phyloP scores from a whole-genome alignment of 2,888 invertebrate species.

The Acleris literana region DNA sequence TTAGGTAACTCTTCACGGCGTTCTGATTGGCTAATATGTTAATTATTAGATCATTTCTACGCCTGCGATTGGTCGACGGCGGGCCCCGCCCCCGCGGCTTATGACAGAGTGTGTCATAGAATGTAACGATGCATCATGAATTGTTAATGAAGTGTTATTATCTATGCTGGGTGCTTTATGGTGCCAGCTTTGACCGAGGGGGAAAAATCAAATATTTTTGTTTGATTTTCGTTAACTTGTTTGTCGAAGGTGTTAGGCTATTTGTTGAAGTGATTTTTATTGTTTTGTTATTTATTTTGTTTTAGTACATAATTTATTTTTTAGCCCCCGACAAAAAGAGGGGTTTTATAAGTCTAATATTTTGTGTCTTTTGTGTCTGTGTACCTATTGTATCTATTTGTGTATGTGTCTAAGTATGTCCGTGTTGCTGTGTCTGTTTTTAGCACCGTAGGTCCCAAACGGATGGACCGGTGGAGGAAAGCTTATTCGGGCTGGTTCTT shows the following conservation, averaged over 20 bases:
- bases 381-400: too few species aligned
- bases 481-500: too few species aligned
- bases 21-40: constrained; percentile 59
- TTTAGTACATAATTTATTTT: too few species aligned
- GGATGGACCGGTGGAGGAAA: too few species aligned
- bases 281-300: not conserved
- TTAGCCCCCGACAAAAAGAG: too few species aligned
- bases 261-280: constrained; percentile 1
- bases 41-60: constrained; percentile 62
- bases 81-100: constrained; percentile 58
- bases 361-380: too few species aligned
- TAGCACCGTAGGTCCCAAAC: too few species aligned
- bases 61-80: constrained; percentile 58
- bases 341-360: too few species aligned
- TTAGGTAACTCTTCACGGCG: constrained; percentile 43
- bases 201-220: constrained; percentile 21
- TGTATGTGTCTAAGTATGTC: too few species aligned
- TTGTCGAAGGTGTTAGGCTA: constrained; percentile 4
- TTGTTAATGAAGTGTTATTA: constrained; percentile 75
- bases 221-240: constrained; percentile 16
- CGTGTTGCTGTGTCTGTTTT: too few species aligned
- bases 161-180: constrained; percentile 44
- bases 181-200: constrained; percentile 10
- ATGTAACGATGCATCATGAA: constrained; percentile 66
- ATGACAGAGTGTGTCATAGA: constrained; percentile 56